Conservation (phyloP, 2,113 vertebrate genomes). For the Lanius ludovicianus region DNA sequence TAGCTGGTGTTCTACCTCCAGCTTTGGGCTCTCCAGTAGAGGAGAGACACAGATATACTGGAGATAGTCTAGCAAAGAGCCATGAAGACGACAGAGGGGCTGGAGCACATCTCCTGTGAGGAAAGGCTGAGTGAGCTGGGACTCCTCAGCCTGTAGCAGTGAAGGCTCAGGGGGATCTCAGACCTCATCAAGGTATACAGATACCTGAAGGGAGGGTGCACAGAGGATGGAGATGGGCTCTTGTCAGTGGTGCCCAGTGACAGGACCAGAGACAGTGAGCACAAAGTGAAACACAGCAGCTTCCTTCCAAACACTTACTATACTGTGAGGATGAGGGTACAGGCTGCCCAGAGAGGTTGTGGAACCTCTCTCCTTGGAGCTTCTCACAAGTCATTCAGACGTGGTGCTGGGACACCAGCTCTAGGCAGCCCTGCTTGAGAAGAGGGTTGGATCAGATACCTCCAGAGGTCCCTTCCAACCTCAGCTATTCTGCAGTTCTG, state of each 20-base stretch:
- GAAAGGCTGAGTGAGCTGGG: background rate
- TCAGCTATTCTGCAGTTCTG: background rate
- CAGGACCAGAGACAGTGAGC: background rate
- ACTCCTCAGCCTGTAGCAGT: background rate
- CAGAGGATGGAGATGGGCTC: background rate
- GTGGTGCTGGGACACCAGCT: background rate
- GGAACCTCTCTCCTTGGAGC: background rate
- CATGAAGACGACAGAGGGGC: background rate
- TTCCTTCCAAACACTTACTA: background rate
- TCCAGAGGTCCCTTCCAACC: background rate
- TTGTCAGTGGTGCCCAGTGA: background rate
- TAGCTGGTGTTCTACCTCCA: background rate
- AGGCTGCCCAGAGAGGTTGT: background rate
- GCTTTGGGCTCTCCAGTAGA: background rate
- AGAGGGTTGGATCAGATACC: background rate
- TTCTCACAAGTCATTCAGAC: background rate
- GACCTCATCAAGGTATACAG: background rate
- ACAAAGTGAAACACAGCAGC: background rate
- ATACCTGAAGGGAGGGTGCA: background rate
- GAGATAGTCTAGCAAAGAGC: background rate
- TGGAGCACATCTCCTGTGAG: background rate
- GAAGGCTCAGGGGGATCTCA: background rate
- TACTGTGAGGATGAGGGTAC: background rate
- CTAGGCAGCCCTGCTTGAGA: background rate
- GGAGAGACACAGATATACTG: background rate